These are phyloP conservation scores for Paraescarpia echinospica DNA, from an alignment of 1,140 invertebrate species.

Conservation along the genomic window DNA sequence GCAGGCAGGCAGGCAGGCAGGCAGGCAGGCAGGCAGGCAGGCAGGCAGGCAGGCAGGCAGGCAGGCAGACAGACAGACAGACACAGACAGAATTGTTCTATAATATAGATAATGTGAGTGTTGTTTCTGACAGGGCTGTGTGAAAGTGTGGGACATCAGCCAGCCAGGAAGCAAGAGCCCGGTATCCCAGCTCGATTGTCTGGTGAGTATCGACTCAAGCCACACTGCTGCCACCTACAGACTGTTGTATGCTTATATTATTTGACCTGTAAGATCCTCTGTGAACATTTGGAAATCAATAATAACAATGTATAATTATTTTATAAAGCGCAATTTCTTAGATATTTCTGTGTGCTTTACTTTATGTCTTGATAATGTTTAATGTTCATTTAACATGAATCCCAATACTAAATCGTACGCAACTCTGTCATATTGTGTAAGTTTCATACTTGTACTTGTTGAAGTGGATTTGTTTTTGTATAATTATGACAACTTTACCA, in stretches of 20 bases:
- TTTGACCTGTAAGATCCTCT: neutral
- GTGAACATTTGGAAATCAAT: neutral
- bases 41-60: slow-evolving; percentile 14
- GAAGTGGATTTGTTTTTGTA: neutral
- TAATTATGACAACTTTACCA: neutral
- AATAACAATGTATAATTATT: too few species aligned
- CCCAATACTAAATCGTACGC: too few species aligned
- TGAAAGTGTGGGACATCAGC: slow-evolving; percentile 86
- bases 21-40: slow-evolving; percentile 9
- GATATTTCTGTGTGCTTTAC: too few species aligned
- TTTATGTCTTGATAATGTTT: neutral
- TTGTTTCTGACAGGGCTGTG: slow-evolving; percentile 71
- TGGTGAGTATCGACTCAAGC: slow-evolving; percentile 64
- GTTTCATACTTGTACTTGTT: neutral
- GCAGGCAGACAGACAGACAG: too few species aligned
- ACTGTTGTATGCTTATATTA: neutral
- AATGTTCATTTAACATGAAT: neutral
- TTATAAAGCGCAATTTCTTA: too few species aligned
- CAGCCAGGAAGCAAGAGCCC: slow-evolving; percentile 81
- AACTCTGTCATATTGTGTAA: neutral
- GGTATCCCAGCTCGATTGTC: slow-evolving; percentile 88
- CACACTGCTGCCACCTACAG: neutral
- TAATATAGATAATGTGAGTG: neutral
- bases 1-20: slow-evolving; percentile 6
- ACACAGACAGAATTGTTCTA: neutral